phyloP scores from a whole-genome alignment of 1,140 invertebrate genomes.

The Bacillus rossius region DNA sequence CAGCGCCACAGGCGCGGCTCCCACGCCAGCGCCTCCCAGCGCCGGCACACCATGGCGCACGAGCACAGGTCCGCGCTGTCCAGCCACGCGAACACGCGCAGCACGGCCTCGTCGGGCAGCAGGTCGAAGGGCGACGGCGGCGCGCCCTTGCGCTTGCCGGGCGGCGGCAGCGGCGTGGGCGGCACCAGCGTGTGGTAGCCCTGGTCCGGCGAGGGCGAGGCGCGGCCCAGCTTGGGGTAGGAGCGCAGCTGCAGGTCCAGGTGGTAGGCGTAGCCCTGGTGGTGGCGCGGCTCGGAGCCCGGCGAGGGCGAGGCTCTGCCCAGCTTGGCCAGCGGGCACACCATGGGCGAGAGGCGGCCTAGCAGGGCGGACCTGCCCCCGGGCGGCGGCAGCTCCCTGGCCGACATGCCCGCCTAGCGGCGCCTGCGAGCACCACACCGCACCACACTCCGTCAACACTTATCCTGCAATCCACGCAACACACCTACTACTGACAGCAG shows the following conservation, averaged over 20 bases:
- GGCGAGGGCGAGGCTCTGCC: constrained; percentile 45
- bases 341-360: constrained; percentile 42
- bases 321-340: constrained; percentile 53
- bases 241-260: constrained; percentile 8
- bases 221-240: constrained; percentile 41
- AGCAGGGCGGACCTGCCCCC: constrained; percentile 7
- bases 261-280: constrained; percentile 2
- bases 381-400: background rate
- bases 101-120: constrained; percentile 49
- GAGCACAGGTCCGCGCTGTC: constrained; percentile 70
- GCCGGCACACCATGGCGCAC: constrained; percentile 71
- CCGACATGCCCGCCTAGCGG: too few species aligned
- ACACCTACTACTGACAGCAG: too few species aligned
- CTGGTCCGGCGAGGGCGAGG: constrained; percentile 59
- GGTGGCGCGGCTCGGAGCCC: constrained; percentile 27
- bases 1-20: constrained; percentile 68
- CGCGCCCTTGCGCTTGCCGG: constrained; percentile 28
- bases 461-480: too few species aligned
- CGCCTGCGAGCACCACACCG: too few species aligned
- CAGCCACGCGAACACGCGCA: constrained; percentile 66
- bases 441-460: too few species aligned
- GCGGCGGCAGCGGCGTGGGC: constrained; percentile 43
- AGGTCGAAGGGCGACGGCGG: constrained; percentile 42
- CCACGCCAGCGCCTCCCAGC: constrained; percentile 80
- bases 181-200: constrained; percentile 69